phyloP scores from a whole-genome alignment of 2,113 vertebrate genomes.

The Copsychus sechellarum region DNA sequence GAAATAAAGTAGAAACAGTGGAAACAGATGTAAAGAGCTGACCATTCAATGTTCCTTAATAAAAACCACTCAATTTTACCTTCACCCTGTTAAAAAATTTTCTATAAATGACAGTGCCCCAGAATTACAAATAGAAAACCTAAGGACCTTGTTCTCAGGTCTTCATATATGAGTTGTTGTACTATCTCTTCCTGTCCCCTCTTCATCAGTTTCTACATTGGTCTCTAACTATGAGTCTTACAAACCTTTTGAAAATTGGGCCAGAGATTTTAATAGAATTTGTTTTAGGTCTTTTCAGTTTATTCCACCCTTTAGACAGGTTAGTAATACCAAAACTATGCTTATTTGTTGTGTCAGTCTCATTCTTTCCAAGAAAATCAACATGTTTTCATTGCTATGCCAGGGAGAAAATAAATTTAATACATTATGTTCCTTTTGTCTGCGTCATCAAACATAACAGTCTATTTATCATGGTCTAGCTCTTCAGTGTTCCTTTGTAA shows the following conservation, averaged over 20 bases:
- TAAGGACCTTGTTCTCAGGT: not conserved
- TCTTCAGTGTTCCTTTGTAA: not conserved
- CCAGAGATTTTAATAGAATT: not conserved
- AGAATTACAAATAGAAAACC: not conserved
- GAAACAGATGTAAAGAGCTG: not conserved
- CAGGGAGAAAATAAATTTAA: not conserved
- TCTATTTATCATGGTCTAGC: not conserved
- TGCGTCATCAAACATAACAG: not conserved
- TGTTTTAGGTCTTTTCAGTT: not conserved
- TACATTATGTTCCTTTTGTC: not conserved
- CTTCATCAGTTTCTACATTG: not conserved
- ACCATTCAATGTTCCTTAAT: not conserved
- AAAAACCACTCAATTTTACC: not conserved
- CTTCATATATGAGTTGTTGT: not conserved
- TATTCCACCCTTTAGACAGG: not conserved
- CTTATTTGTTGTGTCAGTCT: not conserved
- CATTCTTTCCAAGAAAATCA: not conserved
- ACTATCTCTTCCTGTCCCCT: not conserved
- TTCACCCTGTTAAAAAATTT: not conserved
- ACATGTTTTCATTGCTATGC: not conserved
- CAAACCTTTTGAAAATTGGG: not conserved
- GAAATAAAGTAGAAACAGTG: not conserved
- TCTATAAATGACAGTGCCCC: not conserved
- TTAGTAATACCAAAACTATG: not conserved
- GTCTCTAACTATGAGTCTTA: not conserved